These are phyloP conservation scores for Chelmon rostratus DNA, from an alignment of 2,797 vertebrate genomes.

Conservation along the genomic window DNA sequence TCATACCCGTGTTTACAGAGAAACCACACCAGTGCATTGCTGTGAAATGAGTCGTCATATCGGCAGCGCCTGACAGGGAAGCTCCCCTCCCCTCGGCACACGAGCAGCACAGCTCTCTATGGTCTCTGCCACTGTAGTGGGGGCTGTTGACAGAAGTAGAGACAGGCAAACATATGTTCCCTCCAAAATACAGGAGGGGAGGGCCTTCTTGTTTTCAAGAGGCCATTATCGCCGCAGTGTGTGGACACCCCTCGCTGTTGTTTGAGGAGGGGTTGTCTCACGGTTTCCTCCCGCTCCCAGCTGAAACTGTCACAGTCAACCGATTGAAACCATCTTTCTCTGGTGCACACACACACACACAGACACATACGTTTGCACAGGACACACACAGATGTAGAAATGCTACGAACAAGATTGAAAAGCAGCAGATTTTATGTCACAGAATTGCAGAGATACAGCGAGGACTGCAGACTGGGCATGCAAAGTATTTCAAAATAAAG, in stretches of 20 bases:
- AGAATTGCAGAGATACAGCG: neutral
- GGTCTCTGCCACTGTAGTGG: slow-evolving; percentile 77
- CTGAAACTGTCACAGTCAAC: slow-evolving; percentile 72
- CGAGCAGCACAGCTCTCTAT: slow-evolving; percentile 60
- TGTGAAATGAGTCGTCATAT: slow-evolving; percentile 78
- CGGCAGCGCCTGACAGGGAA: slow-evolving; percentile 63
- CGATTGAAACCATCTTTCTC: slow-evolving; percentile 65
- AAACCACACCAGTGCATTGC: slow-evolving; percentile 75
- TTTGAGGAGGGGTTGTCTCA: slow-evolving; percentile 70
- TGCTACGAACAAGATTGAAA: neutral
- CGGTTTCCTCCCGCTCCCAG: slow-evolving; percentile 63
- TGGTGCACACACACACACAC: slow-evolving; percentile 28
- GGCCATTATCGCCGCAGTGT: slow-evolving; percentile 66
- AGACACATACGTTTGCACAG: slow-evolving; percentile 19
- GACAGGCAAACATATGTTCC: slow-evolving; percentile 79
- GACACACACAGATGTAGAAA: slow-evolving; percentile 15
- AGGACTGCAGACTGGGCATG: no score
- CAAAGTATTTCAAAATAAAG: slow-evolving; percentile 19
- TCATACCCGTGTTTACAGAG: slow-evolving; percentile 71
- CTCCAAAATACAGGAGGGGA: slow-evolving; percentile 73
- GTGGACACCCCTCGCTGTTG: slow-evolving; percentile 60
- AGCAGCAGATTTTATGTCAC: neutral
- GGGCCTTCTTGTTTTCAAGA: slow-evolving; percentile 66
- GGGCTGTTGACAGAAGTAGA: slow-evolving; percentile 81
- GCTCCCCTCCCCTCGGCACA: slow-evolving; percentile 52